These are phyloP conservation scores for Tiliacea citrago DNA, from an alignment of 2,888 invertebrate genomes.

Conservation along the genomic window DNA sequence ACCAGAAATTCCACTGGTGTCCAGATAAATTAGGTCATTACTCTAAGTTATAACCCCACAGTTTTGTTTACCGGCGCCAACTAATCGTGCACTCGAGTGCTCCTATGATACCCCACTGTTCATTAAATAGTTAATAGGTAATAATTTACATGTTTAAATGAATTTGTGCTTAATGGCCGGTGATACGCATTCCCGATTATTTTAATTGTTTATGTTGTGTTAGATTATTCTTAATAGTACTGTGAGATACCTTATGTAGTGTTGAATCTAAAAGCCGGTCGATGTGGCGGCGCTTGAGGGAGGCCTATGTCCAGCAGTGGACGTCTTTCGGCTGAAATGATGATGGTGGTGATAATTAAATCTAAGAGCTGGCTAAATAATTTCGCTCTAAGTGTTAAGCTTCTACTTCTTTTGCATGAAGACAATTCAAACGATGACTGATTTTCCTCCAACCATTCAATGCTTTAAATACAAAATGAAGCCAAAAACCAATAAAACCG, in stretches of 20 bases:
- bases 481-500: conserved; percentile 28
- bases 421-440: not conserved
- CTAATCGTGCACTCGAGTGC: conserved; percentile 45
- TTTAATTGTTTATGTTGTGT: conserved; percentile 51
- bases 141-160: conserved; percentile 71
- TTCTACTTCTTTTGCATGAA: not conserved
- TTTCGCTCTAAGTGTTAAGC: not conserved
- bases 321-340: not conserved
- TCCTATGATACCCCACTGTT: conserved; percentile 67
- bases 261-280: not conserved
- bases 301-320: not conserved
- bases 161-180: conserved; percentile 55
- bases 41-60: conserved; percentile 66
- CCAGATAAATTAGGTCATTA: conserved; percentile 72
- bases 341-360: not conserved
- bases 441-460: not conserved
- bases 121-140: conserved; percentile 70
- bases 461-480: not conserved
- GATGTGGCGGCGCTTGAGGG: not conserved
- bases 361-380: not conserved
- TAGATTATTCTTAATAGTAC: conserved; percentile 15
- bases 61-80: conserved; percentile 50
- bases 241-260: not conserved
- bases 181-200: conserved; percentile 52
- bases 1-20: conserved; percentile 23